Evolutionary conservation across 2,113 vertebrate species (phyloP), one percentile per base, ranked within the genome.

Genomic region (Cryptomyrus ogoouensis): DNA sequence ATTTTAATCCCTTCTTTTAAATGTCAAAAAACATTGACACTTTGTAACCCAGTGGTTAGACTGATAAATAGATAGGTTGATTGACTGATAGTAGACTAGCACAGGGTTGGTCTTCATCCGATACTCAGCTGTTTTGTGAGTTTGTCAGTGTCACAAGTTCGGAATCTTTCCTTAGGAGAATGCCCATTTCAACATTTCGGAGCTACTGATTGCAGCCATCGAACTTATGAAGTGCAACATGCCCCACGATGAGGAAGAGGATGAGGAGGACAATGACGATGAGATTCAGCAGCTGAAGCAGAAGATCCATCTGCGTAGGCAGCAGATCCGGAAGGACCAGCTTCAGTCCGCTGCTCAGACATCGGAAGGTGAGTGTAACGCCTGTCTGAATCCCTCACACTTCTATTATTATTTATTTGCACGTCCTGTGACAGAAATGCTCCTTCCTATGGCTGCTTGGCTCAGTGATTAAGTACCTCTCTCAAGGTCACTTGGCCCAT

Each of bases 141-240:
- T 8, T 2, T 46, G 2, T 17, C 7, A 6, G 88, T 47, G 42
- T 88, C n/a, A 47, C 39, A n/a, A 27, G 35, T n/a, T 17, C 12
- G 2, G 8, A 44, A 13, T n/a, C 7, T 66, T 86, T 58, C 35
- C 89, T 9, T 93, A 99, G 98, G 98, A 99, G 90, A 99, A 99
- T 0, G 98, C 98, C 83, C 98, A 99, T 94, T 99, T 99, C 92
- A 99, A 97, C 93, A 99, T 99, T 92, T 99, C 97, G 0, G 98
- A 99, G 93, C 99, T 98, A 0, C 95, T 99, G 12, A 99, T 99
- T 0, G 98, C 98, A 1, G 98, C 98, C 92, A 99, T 99, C 5
- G 98, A 99, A 93, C 96, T 99, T 84, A 98, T 99, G 98, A 99
- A 99, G 91, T 99, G 97, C 94, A 99, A 99, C 93, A 95, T 99